A percentile compares a stretch with the other conserved stretches of the same genome.
These are phyloP conservation scores for Phaenicophaeus curvirostris DNA, from an alignment of 2,797 vertebrate species.

Conservation along the genomic window DNA sequence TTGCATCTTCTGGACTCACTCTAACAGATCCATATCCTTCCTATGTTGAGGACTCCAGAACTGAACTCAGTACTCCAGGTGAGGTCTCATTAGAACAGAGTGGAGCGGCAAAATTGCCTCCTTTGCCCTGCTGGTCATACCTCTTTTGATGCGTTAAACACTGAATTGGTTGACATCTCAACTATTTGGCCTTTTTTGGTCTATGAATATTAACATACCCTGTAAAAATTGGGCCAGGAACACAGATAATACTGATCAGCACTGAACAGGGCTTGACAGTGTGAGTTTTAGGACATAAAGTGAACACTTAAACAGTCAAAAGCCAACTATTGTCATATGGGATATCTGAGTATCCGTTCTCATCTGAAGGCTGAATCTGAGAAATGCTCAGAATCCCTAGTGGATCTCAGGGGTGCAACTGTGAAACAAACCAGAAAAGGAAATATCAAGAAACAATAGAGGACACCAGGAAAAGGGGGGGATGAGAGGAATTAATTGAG, in stretches of 20 bases:
- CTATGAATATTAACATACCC: background rate
- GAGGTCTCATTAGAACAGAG: too few relatives aligned
- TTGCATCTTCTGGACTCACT: too few relatives aligned
- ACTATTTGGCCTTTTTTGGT: background rate
- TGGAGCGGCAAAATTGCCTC: too few relatives aligned
- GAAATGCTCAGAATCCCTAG: background rate
- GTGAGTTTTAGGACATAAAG: background rate
- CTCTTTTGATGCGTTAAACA: background rate
- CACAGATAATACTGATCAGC: background rate
- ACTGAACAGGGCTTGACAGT: background rate
- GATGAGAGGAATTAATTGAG: background rate
- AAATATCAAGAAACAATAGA: background rate
- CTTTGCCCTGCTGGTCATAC: too few relatives aligned
- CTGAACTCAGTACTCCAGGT: too few relatives aligned
- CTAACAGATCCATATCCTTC: too few relatives aligned
- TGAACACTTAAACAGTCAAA: background rate
- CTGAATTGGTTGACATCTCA: background rate
- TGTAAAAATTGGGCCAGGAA: background rate
- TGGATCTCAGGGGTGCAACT: background rate
- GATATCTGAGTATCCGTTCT: background rate
- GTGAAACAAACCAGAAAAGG: background rate
- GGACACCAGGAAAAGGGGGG: background rate
- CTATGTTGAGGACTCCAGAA: too few relatives aligned
- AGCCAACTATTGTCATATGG: accelerated
- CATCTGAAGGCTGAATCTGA: background rate